Conservation (phyloP, 1,140 invertebrate genomes). For the Drosophila melanica region DNA sequence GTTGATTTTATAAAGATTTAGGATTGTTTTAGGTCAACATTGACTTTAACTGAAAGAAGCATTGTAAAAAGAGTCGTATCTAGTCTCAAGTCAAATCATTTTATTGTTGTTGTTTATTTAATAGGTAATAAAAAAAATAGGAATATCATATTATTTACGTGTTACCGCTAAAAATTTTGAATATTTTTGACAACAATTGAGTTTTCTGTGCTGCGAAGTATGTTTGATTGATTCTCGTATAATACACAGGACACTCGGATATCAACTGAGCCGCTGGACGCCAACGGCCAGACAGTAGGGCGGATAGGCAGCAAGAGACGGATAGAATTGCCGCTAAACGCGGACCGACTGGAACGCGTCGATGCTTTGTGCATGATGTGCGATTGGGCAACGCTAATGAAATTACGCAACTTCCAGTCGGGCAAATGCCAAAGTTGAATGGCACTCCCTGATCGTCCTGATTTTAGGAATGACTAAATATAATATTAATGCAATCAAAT, state of each 20-base stretch:
- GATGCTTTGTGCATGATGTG: constrained; percentile 40
- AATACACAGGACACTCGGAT: constrained; percentile 36
- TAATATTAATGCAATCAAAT: background rate
- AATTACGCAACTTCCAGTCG: constrained; percentile 70
- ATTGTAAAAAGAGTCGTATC: too few species aligned
- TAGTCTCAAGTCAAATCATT: too few species aligned
- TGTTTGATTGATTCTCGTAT: constrained; percentile 7
- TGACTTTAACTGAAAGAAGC: background rate
- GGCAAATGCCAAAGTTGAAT: constrained; percentile 19
- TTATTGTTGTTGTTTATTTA: too few species aligned
- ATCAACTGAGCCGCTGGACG: constrained; percentile 33
- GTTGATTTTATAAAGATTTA: too few species aligned
- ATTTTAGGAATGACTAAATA: too few species aligned
- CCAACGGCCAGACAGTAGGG: constrained; percentile 15
- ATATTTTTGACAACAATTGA: background rate
- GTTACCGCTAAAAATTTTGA: background rate
- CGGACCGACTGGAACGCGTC: constrained; percentile 44
- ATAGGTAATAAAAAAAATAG: too few species aligned
- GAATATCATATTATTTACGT: constrained; percentile 27
- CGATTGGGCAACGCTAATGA: constrained; percentile 48
- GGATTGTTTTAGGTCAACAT: background rate
- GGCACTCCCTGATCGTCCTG: constrained; percentile 11
- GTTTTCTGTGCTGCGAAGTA: background rate
- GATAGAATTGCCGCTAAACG: constrained; percentile 23
- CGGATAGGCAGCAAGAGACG: constrained; percentile 9